A percentile compares a stretch with the other conserved stretches of the same genome.
phyloP scores from a whole-genome alignment of 2,797 vertebrate genomes.

The Ptychadena robeensis region DNA sequence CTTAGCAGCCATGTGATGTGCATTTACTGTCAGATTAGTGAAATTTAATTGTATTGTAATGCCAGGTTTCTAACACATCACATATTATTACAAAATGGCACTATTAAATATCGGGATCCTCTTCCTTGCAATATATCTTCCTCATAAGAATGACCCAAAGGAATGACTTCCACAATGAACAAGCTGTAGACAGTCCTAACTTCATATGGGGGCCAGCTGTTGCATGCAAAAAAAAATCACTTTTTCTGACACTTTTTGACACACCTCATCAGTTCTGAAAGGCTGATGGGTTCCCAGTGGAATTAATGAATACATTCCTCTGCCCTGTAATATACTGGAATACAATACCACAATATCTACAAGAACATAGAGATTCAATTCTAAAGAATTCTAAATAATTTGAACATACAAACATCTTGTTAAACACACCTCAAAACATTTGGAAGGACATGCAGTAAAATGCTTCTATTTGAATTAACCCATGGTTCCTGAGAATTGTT shows the following conservation, averaged over 20 bases:
- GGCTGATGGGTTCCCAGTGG: conserved; percentile 3
- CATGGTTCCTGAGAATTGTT: conserved; percentile 24
- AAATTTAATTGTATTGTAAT: no score
- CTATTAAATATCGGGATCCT: not conserved
- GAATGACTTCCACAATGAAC: not conserved
- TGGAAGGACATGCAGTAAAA: conserved; percentile 55
- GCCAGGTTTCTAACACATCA: no score
- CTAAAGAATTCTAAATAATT: conserved; percentile 58
- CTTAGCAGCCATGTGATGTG: no score
- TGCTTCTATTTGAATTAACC: conserved; percentile 51
- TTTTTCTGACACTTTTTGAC: not conserved
- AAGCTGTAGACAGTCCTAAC: not conserved
- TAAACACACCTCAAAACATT: conserved; percentile 52
- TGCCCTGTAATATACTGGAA: conserved; percentile 43
- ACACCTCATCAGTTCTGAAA: conserved; percentile 34
- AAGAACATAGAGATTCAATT: conserved; percentile 49
- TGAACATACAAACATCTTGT: conserved; percentile 40
- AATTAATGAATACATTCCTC: conserved; percentile 45
- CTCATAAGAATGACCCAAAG: not conserved
- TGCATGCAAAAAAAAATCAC: not conserved
- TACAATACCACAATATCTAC: conserved; percentile 32
- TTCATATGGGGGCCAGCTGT: conserved; percentile 35
- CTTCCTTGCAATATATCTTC: not conserved
- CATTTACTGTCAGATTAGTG: no score
- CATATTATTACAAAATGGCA: no score